Conservation (phyloP, 2,888 invertebrate species). For the Microdon myrmicae region DNA sequence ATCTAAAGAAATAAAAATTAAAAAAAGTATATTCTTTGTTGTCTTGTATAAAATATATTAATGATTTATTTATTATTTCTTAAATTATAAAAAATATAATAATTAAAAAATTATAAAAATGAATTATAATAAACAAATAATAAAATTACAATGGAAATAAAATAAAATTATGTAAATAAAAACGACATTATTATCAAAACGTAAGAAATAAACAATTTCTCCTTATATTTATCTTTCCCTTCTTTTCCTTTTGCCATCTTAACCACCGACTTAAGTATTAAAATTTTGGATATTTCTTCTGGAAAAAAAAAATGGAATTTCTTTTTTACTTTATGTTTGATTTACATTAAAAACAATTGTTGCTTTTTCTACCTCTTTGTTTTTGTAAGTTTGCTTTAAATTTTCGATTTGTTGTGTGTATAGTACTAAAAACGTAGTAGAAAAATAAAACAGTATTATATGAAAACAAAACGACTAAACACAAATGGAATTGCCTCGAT, state of each 20-base stretch:
- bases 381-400: conserved; percentile 26
- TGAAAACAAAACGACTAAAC: conserved; percentile 21
- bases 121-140: conserved; percentile 39
- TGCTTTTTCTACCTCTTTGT: conserved; percentile 28
- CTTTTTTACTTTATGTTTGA: conserved; percentile 5
- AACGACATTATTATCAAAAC: conserved; percentile 40
- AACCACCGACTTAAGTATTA: conserved; percentile 27
- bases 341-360: conserved; percentile 34
- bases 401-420: no score
- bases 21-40: conserved; percentile 46
- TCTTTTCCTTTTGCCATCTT: not conserved
- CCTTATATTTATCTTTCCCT: conserved; percentile 14
- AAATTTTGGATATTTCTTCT: conserved; percentile 18
- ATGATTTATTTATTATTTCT: conserved; percentile 46
- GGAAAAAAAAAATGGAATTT: conserved; percentile 3
- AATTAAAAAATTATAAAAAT: conserved; percentile 36
- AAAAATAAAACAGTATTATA: conserved; percentile 15
- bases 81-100: conserved; percentile 30
- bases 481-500: conserved; percentile 42
- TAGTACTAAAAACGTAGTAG: conserved; percentile 21
- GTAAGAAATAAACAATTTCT: conserved; percentile 24
- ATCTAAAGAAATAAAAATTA: conserved; percentile 3
- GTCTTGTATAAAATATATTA: conserved; percentile 50
- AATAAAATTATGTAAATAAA: conserved; percentile 23
- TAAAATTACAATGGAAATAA: conserved; percentile 41